phyloP scores from a whole-genome alignment of 2,797 vertebrate genomes.

The Aldrovandia affinis region DNA sequence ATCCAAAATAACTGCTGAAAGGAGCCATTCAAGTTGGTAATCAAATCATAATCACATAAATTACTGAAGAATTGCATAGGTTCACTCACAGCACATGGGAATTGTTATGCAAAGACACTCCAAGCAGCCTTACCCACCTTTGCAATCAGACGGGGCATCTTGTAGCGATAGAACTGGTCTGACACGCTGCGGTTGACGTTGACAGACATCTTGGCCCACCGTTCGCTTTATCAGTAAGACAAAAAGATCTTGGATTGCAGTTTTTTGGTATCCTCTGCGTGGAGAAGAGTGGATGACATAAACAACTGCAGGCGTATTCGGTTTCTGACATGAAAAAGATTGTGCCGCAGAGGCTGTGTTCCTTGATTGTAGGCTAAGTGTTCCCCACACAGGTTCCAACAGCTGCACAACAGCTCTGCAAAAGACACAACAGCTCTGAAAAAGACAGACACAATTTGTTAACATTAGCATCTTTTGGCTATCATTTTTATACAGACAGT shows the following conservation, averaged over 20 bases:
- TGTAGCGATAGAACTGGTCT: constrained; percentile 99
- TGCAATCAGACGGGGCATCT: constrained; percentile 99
- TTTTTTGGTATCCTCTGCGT: constrained; percentile 99
- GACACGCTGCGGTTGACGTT: constrained; percentile 99
- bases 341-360: constrained; percentile 97
- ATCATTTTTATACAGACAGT: neutral
- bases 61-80: too few relatives aligned
- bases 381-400: constrained; percentile 99
- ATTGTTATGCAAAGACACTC: too few relatives aligned
- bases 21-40: neutral
- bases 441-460: too few relatives aligned
- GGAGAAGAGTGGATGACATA: constrained; percentile 99
- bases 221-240: constrained; percentile 95
- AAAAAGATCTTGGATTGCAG: constrained; percentile 97
- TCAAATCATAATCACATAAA: too few relatives aligned
- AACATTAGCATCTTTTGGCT: neutral
- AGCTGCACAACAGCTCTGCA: constrained; percentile 99
- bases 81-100: too few relatives aligned
- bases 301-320: constrained; percentile 99
- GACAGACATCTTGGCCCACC: constrained; percentile 98
- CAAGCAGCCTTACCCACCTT: constrained; percentile 76
- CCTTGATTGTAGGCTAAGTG: constrained; percentile 95
- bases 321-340: constrained; percentile 99
- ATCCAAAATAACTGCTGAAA: neutral
- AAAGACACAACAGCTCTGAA: too few relatives aligned